phyloP scores from a whole-genome alignment of 2,797 vertebrate genomes.

The Danio kyathit region DNA sequence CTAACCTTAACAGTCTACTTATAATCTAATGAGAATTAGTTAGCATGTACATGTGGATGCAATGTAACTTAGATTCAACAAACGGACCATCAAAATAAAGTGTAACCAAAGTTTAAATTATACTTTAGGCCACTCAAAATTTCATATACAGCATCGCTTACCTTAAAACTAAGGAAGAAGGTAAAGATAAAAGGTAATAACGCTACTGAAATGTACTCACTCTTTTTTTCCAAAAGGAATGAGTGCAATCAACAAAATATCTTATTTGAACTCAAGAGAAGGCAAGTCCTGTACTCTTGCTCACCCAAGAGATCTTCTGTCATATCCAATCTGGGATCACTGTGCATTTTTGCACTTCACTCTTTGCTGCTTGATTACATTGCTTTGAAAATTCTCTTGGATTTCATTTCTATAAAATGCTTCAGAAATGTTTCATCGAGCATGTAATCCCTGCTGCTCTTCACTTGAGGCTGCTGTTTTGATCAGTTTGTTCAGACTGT shows the following conservation, averaged over 20 bases:
- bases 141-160: too few relatives aligned
- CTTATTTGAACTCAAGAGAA: conserved; percentile 6
- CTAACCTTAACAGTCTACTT: too few relatives aligned
- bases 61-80: too few relatives aligned
- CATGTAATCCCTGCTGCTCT: conserved; percentile 15
- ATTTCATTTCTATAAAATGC: conserved; percentile 16
- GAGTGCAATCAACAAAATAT: neutral
- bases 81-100: too few relatives aligned
- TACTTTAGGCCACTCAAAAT: too few relatives aligned
- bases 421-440: conserved; percentile 32
- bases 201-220: too few relatives aligned
- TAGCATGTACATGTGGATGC: too few relatives aligned
- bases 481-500: conserved; percentile 20
- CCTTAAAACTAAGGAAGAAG: too few relatives aligned
- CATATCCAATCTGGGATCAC: conserved; percentile 9
- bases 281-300: neutral
- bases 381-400: conserved; percentile 25
- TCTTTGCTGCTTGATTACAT: conserved; percentile 12
- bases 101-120: too few relatives aligned
- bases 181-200: too few relatives aligned
- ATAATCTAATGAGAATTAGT: too few relatives aligned
- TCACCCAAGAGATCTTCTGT: conserved; percentile 11
- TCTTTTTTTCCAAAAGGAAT: neutral
- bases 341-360: neutral
- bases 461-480: conserved; percentile 9